Evolutionary conservation across 2,113 vertebrate species (phyloP), one percentile per base, ranked within the genome.

Genomic region (Rhinolophus ferrumequinum): DNA sequence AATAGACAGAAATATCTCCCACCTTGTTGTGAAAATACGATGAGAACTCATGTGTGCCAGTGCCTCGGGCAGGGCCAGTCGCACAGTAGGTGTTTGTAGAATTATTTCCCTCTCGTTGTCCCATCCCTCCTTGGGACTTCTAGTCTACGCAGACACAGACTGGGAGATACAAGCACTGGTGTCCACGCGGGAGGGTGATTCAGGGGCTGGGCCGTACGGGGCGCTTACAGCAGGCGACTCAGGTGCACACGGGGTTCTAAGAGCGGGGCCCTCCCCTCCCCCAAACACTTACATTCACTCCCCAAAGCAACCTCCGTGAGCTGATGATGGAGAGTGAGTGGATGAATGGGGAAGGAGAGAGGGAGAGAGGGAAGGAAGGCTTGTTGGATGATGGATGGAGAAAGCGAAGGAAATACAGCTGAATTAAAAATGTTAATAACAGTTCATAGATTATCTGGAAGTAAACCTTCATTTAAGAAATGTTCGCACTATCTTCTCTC

Each of bases 171-270:
- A 8, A 22, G 47, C 38, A 1, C 93, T 12, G 33, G 5, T 7
- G 9, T 8, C 80, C 47, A 8, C 3, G 10, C 41, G 10, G n/a
- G 30, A 47, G 33, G 13, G 52, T 11, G n/a, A 1, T 22, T 47
- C 33, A 41, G 41, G 58, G 52, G 56, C 7, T 66, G 60, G 8
- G 13, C 19, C 24, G n/a, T 8, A 0, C 2, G 56, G 79, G 35
- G 5, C 0, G 7, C 8, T 13, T 35, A 13, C 14, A 47, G 73
- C 24, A 2, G 18, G 64, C 0, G 14, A 8, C 66, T 16, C 0
- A 73, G 7, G 0, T 13, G 35, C 10, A 22, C 24, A 1, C 0
- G 0, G 6, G 35, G 33, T 24, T n/a, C 69, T 0, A 0, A 4
- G 35, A 1, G 6, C 11, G 15, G 1, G 10, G 6, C 9, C 7